These are phyloP conservation scores for Murina feae DNA, from an alignment of 2,113 vertebrate species.

Conservation along the genomic window DNA sequence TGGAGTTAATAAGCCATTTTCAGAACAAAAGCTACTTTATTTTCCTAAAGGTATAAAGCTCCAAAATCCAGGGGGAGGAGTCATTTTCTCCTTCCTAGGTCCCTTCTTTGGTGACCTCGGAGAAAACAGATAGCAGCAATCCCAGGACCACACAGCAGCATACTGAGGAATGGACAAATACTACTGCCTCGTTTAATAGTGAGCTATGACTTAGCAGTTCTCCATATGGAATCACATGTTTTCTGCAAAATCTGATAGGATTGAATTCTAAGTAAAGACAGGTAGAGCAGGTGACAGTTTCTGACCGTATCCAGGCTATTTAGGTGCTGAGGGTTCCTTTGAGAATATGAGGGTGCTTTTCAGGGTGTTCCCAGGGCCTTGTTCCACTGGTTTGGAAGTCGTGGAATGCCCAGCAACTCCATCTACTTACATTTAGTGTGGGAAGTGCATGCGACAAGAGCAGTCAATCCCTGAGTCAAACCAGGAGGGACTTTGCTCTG, in stretches of 20 bases:
- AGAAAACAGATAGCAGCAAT: neutral
- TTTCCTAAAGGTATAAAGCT: neutral
- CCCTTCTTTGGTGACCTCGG: neutral
- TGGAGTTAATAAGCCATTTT: neutral
- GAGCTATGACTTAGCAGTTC: neutral
- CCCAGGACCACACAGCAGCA: neutral
- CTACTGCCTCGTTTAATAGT: neutral
- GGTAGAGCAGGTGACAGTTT: neutral
- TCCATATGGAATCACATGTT: neutral
- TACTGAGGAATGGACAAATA: neutral
- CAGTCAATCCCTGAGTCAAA: conserved; percentile 10
- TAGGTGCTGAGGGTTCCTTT: neutral
- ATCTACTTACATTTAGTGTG: neutral
- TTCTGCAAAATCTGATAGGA: neutral
- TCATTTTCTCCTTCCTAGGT: neutral
- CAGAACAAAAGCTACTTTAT: neutral
- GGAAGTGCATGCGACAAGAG: neutral
- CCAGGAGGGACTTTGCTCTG: neutral
- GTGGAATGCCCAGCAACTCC: neutral
- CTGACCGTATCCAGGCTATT: neutral
- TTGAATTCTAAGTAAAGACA: neutral
- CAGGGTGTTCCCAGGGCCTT: neutral
- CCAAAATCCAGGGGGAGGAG: neutral
- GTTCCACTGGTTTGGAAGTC: neutral
- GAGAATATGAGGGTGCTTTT: neutral